Evolutionary conservation across 37 sponge, comb jelly and placozoan genomes (phyloP).

Genomic region (Halichondria panicea): DNA sequence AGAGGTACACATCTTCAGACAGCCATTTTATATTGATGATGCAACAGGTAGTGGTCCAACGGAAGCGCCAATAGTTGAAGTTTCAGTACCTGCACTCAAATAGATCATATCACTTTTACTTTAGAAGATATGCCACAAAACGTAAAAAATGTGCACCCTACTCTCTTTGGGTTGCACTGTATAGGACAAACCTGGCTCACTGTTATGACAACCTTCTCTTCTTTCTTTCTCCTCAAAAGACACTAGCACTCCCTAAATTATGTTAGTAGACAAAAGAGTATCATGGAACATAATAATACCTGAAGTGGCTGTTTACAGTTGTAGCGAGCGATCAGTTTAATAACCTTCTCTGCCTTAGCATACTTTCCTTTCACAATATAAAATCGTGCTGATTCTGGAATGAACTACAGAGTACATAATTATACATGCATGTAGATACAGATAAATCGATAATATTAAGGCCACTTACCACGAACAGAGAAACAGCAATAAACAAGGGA

Average conservation of each 20-base stretch:
- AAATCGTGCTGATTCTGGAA: conserved; percentile 76
- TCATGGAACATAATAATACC: no score
- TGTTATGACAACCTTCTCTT: background rate
- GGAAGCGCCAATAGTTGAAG: no score
- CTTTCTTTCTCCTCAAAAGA: conserved; percentile 60
- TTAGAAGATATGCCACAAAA: no score
- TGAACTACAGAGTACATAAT: conserved; percentile 39
- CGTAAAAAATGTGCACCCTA: no score
- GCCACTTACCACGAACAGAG: conserved; percentile 46
- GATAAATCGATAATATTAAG: background rate
- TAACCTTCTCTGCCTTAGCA: conserved; percentile 59
- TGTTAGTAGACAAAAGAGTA: no score
- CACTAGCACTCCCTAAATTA: conserved; percentile 30
- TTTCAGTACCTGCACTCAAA: no score
- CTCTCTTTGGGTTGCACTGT: no score
- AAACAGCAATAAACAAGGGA: conserved; percentile 44
- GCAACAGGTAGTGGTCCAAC: no score
- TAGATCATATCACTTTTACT: no score
- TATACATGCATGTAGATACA: background rate
- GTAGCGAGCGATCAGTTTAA: conserved; percentile 46
- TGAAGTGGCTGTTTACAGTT: conserved; percentile 48
- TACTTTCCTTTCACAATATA: conserved; percentile 50
- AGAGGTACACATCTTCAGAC: no score
- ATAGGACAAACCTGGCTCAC: no score
- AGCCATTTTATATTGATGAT: no score